Percentiles rank a stretch among this genome's conserved stretches.
Evolutionary conservation across 2,888 invertebrate species (phyloP).

Genomic region (Exocentrus adspersus): DNA sequence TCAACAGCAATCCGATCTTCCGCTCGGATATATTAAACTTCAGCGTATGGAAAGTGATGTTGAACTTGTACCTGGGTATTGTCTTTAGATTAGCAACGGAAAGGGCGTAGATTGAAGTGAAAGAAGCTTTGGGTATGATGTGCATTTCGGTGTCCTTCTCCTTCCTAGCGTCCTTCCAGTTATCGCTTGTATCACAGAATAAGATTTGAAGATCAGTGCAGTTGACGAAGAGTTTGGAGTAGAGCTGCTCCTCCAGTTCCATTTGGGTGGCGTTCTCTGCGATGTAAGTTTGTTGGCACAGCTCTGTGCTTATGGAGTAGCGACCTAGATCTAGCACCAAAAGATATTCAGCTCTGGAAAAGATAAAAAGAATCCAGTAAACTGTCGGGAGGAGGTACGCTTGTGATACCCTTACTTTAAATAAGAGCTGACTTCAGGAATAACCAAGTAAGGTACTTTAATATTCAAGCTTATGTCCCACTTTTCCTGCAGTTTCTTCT

Average conservation of each 20-base stretch:
- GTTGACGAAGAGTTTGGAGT: slow-evolving; percentile 78
- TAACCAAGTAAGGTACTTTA: slow-evolving; percentile 78
- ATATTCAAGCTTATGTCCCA: slow-evolving; percentile 75
- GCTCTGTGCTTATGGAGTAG: slow-evolving; percentile 75
- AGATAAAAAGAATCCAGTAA: not conserved
- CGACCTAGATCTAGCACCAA: slow-evolving; percentile 79
- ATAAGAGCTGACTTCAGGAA: slow-evolving; percentile 79
- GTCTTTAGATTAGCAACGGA: slow-evolving; percentile 55
- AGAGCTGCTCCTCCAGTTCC: slow-evolving; percentile 83
- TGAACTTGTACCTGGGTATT: slow-evolving; percentile 75
- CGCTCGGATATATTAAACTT: slow-evolving; percentile 82
- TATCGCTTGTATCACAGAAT: slow-evolving; percentile 72
- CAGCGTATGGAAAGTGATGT: slow-evolving; percentile 75
- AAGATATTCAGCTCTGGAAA: slow-evolving; percentile 73
- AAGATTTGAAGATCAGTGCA: slow-evolving; percentile 74
- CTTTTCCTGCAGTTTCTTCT: slow-evolving; percentile 52
- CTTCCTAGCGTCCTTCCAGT: slow-evolving; percentile 78
- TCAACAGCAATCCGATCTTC: slow-evolving; percentile 72
- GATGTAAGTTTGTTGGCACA: slow-evolving; percentile 74
- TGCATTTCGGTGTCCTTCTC: slow-evolving; percentile 80
- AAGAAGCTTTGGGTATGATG: slow-evolving; percentile 73
- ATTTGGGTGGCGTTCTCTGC: slow-evolving; percentile 82
- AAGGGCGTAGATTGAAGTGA: slow-evolving; percentile 56
- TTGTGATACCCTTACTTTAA: slow-evolving; percentile 67
- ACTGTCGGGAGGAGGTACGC: not conserved